Evolutionary conservation across 2,888 invertebrate species (phyloP), one percentile per base, ranked within the genome.

Genomic region (Desoria tigrina): DNA sequence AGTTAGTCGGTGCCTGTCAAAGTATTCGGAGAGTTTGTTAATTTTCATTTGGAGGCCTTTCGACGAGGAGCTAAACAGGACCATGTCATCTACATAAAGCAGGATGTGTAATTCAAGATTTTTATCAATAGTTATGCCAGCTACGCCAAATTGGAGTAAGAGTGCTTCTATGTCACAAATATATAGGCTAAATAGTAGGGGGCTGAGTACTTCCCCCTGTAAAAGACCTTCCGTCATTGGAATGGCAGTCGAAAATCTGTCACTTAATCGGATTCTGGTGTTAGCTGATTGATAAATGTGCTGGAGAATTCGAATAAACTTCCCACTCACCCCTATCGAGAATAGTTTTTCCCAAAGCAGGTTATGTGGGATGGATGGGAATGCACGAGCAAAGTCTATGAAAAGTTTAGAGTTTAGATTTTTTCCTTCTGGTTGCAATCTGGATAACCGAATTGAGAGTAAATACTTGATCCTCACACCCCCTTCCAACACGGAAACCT

Each of bases 391-490:
- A n/a, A n/a, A n/a, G 26, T 68, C 68, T 14, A 68, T 55, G 28
- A 65, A 68, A 0, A 68, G 59, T 4, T 54, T 50, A 68, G 2
- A 68, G 6, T 39, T 51, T 63, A 21, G 32, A 21, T 32, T 56
- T 55, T 14, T 28, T 28, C 37, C 50, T 56, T 14, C 42, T 14
- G 0, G 55, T 14, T 9, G 32, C 56, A 0, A 62, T 53, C 18
- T 66, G 60, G 2, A 70, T 62, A 1, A 56, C 14, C 1, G 51
- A n/a, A n/a, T n/a, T n/a, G n/a, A n/a, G n/a, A n/a, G n/a, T n/a
- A n/a, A n/a, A n/a, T n/a, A n/a, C n/a, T 39, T 39, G 39, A 14
- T 39, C 39, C 11, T 39, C 39, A 14, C 39, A 39, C 9, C 39
- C 39, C 9, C 39, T 9, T 11, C 39, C 39, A 14, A 14, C 39